These are phyloP conservation scores for Drosophila sulfurigaster DNA, from an alignment of 1,140 invertebrate genomes.

Conservation along the genomic window DNA sequence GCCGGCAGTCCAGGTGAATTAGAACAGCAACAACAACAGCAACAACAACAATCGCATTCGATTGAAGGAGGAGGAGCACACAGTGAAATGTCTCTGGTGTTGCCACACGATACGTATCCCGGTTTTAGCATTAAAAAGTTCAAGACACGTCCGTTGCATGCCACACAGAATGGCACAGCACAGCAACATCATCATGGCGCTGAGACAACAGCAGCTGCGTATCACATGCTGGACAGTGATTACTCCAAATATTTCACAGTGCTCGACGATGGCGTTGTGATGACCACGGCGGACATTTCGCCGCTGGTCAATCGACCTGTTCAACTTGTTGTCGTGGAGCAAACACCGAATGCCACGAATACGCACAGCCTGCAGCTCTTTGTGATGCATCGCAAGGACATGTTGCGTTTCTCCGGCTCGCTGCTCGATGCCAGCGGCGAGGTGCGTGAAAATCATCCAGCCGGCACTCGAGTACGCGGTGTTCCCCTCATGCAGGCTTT, in stretches of 20 bases:
- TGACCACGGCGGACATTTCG: constrained; percentile 94
- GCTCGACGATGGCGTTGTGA: constrained; percentile 94
- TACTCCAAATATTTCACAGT: constrained; percentile 94
- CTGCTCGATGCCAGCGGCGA: constrained; percentile 88
- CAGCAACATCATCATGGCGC: constrained; percentile 1
- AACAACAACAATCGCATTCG: too few relatives aligned
- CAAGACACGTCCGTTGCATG: constrained; percentile 71
- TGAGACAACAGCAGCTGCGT: constrained; percentile 41
- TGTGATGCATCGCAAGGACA: constrained; percentile 92
- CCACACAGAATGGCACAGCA: constrained; percentile 27
- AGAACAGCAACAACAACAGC: constrained; percentile 12
- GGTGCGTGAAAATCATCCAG: constrained; percentile 90
- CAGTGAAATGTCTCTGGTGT: constrained; percentile 86
- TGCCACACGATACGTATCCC: constrained; percentile 93
- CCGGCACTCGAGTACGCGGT: constrained; percentile 89
- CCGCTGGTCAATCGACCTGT: constrained; percentile 92
- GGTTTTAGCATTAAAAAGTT: constrained; percentile 94
- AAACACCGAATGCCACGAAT: constrained; percentile 90
- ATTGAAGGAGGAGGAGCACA: constrained; percentile 15
- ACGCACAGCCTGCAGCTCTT: constrained; percentile 93
- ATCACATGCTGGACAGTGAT: constrained; percentile 88
- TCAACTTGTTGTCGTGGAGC: constrained; percentile 92
- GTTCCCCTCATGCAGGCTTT: constrained; percentile 88
- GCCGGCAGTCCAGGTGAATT: constrained; percentile 69
- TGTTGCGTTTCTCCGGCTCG: constrained; percentile 90